Evolutionary conservation across 2,797 vertebrate species (phyloP).

Genomic region (Aselliscus stoliczkanus): DNA sequence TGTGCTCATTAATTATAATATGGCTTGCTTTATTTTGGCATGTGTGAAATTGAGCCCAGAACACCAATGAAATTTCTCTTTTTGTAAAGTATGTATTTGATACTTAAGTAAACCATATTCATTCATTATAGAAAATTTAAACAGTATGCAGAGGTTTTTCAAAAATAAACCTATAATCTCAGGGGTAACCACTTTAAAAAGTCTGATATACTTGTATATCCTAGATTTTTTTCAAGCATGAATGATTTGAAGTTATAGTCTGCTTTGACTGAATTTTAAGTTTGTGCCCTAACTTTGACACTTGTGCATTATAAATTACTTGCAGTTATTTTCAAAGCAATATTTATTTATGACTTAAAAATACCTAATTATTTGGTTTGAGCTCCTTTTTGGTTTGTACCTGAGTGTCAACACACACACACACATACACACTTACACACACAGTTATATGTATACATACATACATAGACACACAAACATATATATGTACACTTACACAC

Average conservation of each 20-base stretch:
- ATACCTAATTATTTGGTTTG: conserved; percentile 8
- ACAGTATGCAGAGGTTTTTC: not conserved
- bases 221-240: not conserved
- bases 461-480: too few species aligned
- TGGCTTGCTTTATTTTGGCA: not conserved
- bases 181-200: not conserved
- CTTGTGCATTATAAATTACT: not conserved
- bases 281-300: not conserved
- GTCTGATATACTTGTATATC: not conserved
- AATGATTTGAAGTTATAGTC: conserved; percentile 25
- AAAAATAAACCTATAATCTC: not conserved
- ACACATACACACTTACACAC: too few species aligned
- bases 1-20: not conserved
- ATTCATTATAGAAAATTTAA: not conserved
- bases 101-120: not conserved
- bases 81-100: not conserved
- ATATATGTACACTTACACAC: too few species aligned
- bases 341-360: not conserved
- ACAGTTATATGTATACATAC: too few species aligned
- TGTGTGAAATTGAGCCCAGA: not conserved
- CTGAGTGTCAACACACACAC: not conserved
- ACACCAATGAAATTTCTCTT: not conserved
- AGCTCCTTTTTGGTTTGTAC: conserved; percentile 23
- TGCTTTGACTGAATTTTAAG: not conserved
- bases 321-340: not conserved